Percentiles rank a stretch among this genome's conserved stretches.
Evolutionary conservation across 2,797 vertebrate species (phyloP).

Genomic region (Staurois parvus): DNA sequence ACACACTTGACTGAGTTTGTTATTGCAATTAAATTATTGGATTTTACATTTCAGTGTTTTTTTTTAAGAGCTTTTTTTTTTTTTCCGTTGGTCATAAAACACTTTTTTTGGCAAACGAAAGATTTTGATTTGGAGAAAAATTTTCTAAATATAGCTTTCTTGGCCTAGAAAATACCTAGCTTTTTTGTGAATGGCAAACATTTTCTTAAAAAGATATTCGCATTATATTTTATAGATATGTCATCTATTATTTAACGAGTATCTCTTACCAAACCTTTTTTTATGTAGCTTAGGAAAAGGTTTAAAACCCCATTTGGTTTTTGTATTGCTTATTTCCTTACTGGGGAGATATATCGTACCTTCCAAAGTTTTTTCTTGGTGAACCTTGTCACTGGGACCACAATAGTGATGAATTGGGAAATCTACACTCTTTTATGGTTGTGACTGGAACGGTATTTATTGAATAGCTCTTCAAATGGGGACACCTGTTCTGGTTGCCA

Average conservation of each 20-base stretch:
- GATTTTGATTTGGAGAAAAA: slow-evolving; percentile 6
- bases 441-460: too few species aligned
- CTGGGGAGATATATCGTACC: too few species aligned
- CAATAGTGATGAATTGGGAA: too few species aligned
- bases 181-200: not conserved
- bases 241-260: not conserved
- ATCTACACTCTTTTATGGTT: too few species aligned
- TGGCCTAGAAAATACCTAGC: not conserved
- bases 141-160: not conserved
- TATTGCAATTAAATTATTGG: slow-evolving; percentile 87
- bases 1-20: slow-evolving; percentile 82
- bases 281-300: too few species aligned
- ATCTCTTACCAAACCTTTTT: too few species aligned
- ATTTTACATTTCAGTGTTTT: slow-evolving; percentile 79
- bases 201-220: not conserved
- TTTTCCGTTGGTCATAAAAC: slow-evolving; percentile 77
- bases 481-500: too few species aligned
- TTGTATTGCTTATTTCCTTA: too few species aligned
- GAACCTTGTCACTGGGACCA: too few species aligned
- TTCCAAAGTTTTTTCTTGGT: too few species aligned
- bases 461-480: too few species aligned
- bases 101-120: slow-evolving; percentile 67
- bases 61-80: slow-evolving; percentile 78
- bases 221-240: not conserved
- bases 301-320: too few species aligned